Evolutionary conservation across 1,140 invertebrate genomes (phyloP).

Genomic region (Bombus waltoni): DNA sequence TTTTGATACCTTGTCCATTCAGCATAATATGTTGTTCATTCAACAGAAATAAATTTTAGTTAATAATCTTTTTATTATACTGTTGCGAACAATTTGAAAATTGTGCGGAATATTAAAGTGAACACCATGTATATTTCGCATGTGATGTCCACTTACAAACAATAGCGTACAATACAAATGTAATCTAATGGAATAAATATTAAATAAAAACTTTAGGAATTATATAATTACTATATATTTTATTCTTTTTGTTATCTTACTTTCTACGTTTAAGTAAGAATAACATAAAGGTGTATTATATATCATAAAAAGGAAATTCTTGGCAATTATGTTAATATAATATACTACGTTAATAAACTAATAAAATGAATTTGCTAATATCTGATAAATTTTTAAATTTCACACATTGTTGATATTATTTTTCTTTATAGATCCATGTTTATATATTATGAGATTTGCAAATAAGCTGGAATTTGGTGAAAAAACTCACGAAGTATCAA

Average conservation of each 20-base stretch:
- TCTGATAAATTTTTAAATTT: not conserved
- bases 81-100: not conserved
- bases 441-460: conserved; percentile 98
- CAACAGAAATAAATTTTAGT: not conserved
- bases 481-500: conserved; percentile 97
- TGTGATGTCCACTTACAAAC: too few species aligned
- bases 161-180: not conserved
- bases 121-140: not conserved
- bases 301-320: not conserved
- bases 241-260: not conserved
- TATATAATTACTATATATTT: not conserved
- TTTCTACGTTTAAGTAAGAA: not conserved
- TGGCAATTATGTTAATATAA: not conserved
- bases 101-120: too few species aligned
- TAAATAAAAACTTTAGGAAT: not conserved
- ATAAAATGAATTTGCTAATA: not conserved
- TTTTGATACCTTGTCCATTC: not conserved
- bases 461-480: conserved; percentile 95
- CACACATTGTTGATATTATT: not conserved
- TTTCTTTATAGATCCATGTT: conserved; percentile 90
- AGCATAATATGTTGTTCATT: not conserved
- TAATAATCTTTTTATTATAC: not conserved
- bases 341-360: too few species aligned
- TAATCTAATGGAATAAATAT: not conserved
- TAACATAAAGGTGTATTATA: not conserved